phyloP scores from a whole-genome alignment of 2,113 vertebrate genomes.

The Pangasianodon hypophthalmus region DNA sequence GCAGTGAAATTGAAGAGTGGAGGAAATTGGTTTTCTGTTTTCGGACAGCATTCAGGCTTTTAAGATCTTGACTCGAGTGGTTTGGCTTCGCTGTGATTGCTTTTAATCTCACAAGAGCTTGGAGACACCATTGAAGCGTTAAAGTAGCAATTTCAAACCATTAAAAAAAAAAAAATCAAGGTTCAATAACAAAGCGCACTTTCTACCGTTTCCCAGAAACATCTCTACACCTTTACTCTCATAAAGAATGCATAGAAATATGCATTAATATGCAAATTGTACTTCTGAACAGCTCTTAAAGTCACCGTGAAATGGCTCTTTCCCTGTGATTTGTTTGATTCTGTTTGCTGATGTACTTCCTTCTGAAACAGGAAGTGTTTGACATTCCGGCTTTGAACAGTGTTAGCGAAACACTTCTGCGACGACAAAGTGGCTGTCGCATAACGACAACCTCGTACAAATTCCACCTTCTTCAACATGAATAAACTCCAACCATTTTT shows the following conservation, averaged over 20 bases:
- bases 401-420: not conserved
- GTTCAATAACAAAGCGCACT: not conserved
- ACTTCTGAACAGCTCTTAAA: too few relatives aligned
- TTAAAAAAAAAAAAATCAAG: not conserved
- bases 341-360: not conserved
- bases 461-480: too few relatives aligned
- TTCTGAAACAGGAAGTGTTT: not conserved
- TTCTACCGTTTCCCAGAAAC: not conserved
- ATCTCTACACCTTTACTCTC: not conserved
- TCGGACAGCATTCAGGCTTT: slow-evolving; percentile 1
- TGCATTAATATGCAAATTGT: not conserved
- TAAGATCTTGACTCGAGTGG: not conserved
- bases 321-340: not conserved
- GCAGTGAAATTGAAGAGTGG: slow-evolving; percentile 1
- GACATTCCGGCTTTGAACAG: too few relatives aligned
- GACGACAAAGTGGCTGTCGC: not conserved
- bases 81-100: not conserved
- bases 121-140: not conserved
- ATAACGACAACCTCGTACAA: too few relatives aligned
- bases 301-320: too few relatives aligned
- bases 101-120: not conserved
- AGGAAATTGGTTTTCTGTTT: slow-evolving; percentile 35
- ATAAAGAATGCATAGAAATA: not conserved
- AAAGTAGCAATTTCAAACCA: not conserved
- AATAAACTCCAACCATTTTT: too few relatives aligned